A percentile compares a stretch with the other conserved stretches of the same genome.
Conservation (phyloP, 1,140 invertebrate genomes). For the Scaptomyza pallida region DNA sequence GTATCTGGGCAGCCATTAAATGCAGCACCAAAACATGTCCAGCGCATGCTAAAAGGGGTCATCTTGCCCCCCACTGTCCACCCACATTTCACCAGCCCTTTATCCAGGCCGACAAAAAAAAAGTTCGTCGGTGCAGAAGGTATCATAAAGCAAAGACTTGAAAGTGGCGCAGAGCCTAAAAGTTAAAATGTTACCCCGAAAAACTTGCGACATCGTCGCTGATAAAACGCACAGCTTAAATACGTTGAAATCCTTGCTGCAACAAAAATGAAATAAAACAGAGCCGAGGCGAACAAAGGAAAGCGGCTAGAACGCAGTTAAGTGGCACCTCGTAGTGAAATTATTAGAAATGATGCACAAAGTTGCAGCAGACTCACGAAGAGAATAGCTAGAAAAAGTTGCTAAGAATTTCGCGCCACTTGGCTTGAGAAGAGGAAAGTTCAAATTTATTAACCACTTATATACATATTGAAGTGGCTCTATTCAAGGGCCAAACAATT, state of each 20-base stretch:
- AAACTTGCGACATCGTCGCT: constrained; percentile 57
- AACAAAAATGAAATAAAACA: constrained; percentile 34
- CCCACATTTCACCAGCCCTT: background rate
- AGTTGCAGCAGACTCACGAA: constrained; percentile 26
- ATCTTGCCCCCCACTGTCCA: background rate
- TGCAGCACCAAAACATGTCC: constrained; percentile 55
- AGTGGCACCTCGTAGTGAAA: constrained; percentile 30
- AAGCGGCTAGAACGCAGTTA: constrained; percentile 14
- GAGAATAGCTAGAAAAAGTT: background rate
- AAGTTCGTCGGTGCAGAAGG: background rate
- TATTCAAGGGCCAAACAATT: constrained; percentile 4
- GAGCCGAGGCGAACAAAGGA: constrained; percentile 23
- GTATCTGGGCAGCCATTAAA: constrained; percentile 68
- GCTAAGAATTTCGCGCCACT: constrained; percentile 11
- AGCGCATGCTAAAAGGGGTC: constrained; percentile 65
- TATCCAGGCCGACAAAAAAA: constrained; percentile 1
- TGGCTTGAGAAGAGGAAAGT: background rate
- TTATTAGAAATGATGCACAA: constrained; percentile 48
- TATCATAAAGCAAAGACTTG: constrained; percentile 67
- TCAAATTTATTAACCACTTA: constrained; percentile 6
- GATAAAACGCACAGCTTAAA: constrained; percentile 56
- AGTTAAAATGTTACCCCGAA: constrained; percentile 46
- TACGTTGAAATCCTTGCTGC: constrained; percentile 13
- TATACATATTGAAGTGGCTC: constrained; percentile 11
- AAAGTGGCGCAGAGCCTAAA: constrained; percentile 71